Conservation (phyloP, 2,113 vertebrate species). For the Lampris incognitus region DNA sequence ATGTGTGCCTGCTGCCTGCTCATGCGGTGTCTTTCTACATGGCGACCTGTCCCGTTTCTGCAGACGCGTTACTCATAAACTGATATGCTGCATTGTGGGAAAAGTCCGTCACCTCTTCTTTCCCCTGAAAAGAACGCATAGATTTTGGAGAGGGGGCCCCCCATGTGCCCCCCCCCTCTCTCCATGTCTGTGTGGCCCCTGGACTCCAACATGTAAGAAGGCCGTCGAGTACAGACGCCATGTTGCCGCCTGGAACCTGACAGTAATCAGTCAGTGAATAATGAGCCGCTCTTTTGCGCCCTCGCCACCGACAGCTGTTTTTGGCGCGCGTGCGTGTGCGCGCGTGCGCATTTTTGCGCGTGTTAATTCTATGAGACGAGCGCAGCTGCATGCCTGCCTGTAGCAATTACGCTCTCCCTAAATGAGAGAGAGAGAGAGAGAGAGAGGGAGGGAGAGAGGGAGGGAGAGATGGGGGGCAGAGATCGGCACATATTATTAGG, state of each 20-base stretch:
- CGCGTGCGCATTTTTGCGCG: constrained; percentile 59
- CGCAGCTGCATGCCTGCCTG: constrained; percentile 81
- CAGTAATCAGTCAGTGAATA: constrained; percentile 79
- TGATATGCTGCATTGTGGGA: no score
- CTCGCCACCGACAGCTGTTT: constrained; percentile 65
- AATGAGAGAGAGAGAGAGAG: constrained; percentile 42
- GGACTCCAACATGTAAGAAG: constrained; percentile 41
- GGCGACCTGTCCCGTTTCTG: no score
- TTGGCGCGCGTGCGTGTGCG: constrained; percentile 23
- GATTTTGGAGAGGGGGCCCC: background rate
- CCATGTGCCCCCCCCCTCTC: background rate
- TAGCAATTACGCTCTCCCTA: constrained; percentile 70
- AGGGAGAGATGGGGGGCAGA: constrained; percentile 8
- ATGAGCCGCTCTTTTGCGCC: constrained; percentile 54
- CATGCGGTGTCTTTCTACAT: no score
- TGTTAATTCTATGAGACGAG: constrained; percentile 71
- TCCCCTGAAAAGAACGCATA: background rate
- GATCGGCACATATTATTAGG: constrained; percentile 59
- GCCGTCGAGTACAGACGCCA: constrained; percentile 53
- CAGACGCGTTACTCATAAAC: no score
- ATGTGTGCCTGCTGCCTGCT: no score
- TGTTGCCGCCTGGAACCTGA: constrained; percentile 67
- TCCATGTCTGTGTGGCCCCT: constrained; percentile 19
- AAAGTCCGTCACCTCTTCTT: no score
- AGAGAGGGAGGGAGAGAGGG: background rate